Base-by-base conservation (phyloP, 2,797 vertebrate genomes). In the Pyrocephalus nanus region DNA sequence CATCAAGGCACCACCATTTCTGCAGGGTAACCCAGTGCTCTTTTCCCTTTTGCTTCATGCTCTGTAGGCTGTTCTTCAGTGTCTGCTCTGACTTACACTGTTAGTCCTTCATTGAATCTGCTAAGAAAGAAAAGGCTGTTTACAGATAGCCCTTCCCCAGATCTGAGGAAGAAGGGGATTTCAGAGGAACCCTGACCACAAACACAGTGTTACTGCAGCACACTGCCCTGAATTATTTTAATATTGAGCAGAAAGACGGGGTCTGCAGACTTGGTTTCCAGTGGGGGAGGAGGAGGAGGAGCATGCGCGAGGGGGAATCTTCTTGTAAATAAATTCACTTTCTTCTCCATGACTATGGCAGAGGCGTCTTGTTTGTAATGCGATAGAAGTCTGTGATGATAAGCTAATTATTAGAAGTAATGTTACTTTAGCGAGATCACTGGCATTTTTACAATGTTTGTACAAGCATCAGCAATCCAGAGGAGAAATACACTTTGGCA, bases 401-500 rank as follows among this genome's bases (percentile, higher is more conserved):
- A 94, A 86, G 77, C 88, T 90, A 89, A 86, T 96, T 93, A 96
- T 96, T 80, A 92, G 87, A 87, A 93, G 62, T 74, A 88, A 95
- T 82, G 71, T 85, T 85, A 94, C 88, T 92, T 93, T 66, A 65
- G 84, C 2, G 36, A 90, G 78, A 81, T 81, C 0, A 2, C 78
- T 96, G 91, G 81, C 91, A 81, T 86, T 93, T 92, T 93, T 95
- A 96, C 91, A 88, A 82, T 76, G 92, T 91, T 95, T 90, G 83
- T 89, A 93, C 91, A 96, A 96, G 90, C 76, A 81, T 73, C 92
- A 86, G 91, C 82, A 86, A 47, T 91, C 92, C 70, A 80, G 79
- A 88, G 42, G 58, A 96, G 73, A 88, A 86, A 92, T 50, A 88
- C n/a, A 53, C 54, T 86, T 94, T 95, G 93, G 95, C 95, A 96